Evolutionary conservation across 64 coral and sea anemone species (phyloP).

Genomic region (Pachyseris speciosa): DNA sequence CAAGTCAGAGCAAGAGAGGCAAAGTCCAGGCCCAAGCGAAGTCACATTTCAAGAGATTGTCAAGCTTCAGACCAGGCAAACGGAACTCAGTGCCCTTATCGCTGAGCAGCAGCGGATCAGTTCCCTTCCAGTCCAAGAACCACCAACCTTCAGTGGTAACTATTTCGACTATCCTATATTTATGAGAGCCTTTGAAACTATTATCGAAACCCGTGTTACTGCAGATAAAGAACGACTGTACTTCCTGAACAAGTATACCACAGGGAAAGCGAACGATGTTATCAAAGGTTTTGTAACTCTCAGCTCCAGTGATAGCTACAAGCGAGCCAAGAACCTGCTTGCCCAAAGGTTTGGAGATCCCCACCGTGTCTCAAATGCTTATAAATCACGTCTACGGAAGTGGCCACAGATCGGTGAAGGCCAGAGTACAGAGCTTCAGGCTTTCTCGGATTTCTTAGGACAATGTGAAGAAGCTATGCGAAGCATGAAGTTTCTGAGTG

Average conservation of each 20-base stretch:
- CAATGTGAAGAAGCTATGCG: constrained; percentile 40
- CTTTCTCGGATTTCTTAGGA: constrained; percentile 14
- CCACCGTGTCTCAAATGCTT: neutral
- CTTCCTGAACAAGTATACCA: neutral
- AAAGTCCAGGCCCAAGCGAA: neutral
- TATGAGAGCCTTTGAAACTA: constrained; percentile 26
- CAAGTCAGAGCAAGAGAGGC: neutral
- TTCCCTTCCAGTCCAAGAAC: constrained; percentile 15
- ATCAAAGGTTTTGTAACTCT: neutral
- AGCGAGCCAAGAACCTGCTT: neutral
- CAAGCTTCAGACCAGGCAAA: constrained; percentile 12
- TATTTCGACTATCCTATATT: constrained; percentile 23
- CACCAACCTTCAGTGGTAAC: constrained; percentile 4
- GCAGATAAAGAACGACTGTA: neutral
- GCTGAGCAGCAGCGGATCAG: constrained; percentile 21
- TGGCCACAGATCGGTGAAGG: constrained; percentile 8
- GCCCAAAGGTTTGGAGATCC: neutral
- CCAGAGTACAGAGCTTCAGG: neutral
- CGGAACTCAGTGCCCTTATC: constrained; percentile 4
- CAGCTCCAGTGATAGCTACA: neutral
- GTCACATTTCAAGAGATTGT: neutral
- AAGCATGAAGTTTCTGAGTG: constrained; percentile 20
- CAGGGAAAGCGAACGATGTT: neutral
- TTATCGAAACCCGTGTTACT: neutral
- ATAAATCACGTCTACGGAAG: neutral